Percentiles rank a stretch among this genome's conserved stretches.
Evolutionary conservation across 2,113 vertebrate genomes (phyloP).

Genomic region (Scytalopus superciliaris): DNA sequence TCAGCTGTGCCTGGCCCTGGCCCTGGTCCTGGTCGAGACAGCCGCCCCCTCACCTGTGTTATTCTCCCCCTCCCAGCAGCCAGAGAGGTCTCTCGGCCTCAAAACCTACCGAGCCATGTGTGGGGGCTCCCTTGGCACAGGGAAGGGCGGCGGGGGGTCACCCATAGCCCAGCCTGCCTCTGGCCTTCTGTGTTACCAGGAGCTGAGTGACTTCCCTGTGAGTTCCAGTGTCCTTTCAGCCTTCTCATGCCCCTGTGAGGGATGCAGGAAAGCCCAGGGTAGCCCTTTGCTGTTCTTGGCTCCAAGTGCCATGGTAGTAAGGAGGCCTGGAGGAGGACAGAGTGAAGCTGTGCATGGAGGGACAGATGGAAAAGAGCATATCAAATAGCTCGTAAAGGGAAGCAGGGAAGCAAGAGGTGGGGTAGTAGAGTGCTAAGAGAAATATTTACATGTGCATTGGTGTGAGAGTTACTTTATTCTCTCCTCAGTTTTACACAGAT

Average conservation of each 20-base stretch:
- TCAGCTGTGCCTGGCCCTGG: background rate
- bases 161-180: background rate
- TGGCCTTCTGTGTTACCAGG: accelerated
- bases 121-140: background rate
- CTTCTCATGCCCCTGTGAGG: accelerated
- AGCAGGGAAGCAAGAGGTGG: background rate
- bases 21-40: no score
- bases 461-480: background rate
- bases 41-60: background rate
- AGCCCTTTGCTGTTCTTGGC: background rate
- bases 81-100: background rate
- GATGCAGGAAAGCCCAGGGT: background rate
- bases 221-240: background rate
- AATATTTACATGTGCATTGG: background rate
- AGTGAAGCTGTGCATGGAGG: background rate
- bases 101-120: background rate
- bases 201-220: no score
- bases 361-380: background rate
- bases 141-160: accelerated
- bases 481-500: background rate
- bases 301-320: background rate
- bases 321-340: background rate
- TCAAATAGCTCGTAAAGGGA: background rate
- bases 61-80: accelerated
- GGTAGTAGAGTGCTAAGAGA: background rate